Evolutionary conservation across 2,888 invertebrate genomes (phyloP), one percentile per base, ranked within the genome.

Genomic region (Trissoscelio sp.): DNA sequence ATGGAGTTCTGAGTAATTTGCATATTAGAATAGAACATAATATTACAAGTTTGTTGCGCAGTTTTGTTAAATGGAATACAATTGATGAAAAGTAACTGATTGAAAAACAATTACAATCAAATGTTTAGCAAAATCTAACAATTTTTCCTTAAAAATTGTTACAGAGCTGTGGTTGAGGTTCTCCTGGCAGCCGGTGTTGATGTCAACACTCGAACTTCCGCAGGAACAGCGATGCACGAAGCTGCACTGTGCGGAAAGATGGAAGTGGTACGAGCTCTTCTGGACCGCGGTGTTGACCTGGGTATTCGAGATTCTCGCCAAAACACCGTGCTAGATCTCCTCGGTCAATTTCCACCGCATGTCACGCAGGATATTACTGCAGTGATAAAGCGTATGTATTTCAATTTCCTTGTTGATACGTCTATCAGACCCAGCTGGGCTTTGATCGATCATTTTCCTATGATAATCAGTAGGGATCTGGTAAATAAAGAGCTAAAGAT

Each of bases 161-260:
- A 16, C 92, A 96, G 96, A 91, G 94, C 94, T 66, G 96, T 98
- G 39, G 98, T 98, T 31, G 95, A 95, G 87, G 94, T 96, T 0
- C 92, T 98, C 1, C 93, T 98, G 58, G 94, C 95, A 9, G 96
- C 97, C 14, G 98, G 98, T 0, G 95, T 98, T 87, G 95, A 96
- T 90, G 96, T 98, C 3, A 98, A 98, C 92, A 94, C 96, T 31
- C 93, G 96, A 85, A 97, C 98, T 11, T 94, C 95, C 78, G 94
- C 95, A 31, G 98, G 98, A 0, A 97, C 97, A 4, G 97, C 98
- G 0, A 93, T 99, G 81, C 98, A 98, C 92, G 98, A 98, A 90
- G 98, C 98, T 0, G 97, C 97, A 0, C 93, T 97, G 20, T 97
- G 96, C 91, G 98, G 98, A 14, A 97, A 98, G 91, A 95, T 96